Evolutionary conservation across 2,888 invertebrate species (phyloP).

Genomic region (Gastrophysa polygoni): DNA sequence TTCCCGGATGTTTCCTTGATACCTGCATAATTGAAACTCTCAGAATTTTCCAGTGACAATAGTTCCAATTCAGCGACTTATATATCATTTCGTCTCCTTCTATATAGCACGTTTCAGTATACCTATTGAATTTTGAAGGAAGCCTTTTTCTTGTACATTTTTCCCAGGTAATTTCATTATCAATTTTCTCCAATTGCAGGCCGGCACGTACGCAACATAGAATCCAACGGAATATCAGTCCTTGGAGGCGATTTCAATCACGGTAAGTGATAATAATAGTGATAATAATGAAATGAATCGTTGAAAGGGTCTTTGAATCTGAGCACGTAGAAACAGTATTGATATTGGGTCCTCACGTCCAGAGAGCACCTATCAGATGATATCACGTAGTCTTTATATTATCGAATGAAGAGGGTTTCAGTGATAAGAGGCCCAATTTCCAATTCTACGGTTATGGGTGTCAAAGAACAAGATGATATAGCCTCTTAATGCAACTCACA

Average conservation of each 20-base stretch:
- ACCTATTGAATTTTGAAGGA: constrained; percentile 26
- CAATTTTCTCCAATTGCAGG: constrained; percentile 50
- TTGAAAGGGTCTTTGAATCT: constrained; percentile 5
- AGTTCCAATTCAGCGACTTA: constrained; percentile 7
- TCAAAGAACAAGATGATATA: too few relatives aligned
- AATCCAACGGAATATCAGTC: constrained; percentile 57
- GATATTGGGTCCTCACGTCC: background rate
- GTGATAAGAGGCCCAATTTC: too few relatives aligned
- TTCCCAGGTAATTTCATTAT: constrained; percentile 20
- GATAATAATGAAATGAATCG: constrained; percentile 44
- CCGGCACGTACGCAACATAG: constrained; percentile 55
- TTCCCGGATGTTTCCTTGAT: background rate
- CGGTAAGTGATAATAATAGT: constrained; percentile 51
- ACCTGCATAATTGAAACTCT: constrained; percentile 3
- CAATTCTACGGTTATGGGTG: too few relatives aligned
- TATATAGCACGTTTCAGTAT: constrained; percentile 23
- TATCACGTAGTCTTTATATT: too few relatives aligned
- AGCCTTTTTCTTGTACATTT: constrained; percentile 18
- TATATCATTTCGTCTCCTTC: constrained; percentile 11
- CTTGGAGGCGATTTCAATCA: constrained; percentile 58
- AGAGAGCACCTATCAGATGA: too few relatives aligned
- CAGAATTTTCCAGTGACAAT: background rate
- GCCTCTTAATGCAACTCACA: too few relatives aligned
- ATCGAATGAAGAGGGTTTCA: too few relatives aligned
- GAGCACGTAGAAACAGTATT: constrained; percentile 6